Conservation (phyloP, 1,140 invertebrate species). For the Mizuhopecten yessoensis region DNA sequence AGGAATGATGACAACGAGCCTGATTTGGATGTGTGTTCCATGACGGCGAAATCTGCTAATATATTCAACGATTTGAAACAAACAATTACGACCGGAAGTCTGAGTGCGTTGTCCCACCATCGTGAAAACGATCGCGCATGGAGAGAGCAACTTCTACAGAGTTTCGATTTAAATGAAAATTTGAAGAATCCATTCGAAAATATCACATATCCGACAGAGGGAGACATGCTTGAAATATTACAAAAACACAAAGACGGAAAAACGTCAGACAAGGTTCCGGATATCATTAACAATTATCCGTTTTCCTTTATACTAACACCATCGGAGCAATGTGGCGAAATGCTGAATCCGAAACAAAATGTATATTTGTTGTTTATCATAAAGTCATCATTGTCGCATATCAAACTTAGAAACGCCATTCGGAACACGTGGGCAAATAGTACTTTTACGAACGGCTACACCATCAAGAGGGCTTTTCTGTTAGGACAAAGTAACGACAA, state of each 20-base stretch:
- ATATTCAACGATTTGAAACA: background rate
- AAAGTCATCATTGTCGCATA: background rate
- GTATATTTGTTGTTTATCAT: background rate
- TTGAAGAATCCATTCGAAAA: background rate
- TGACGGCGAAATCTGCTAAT: background rate
- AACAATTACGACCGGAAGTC: background rate
- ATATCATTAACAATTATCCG: background rate
- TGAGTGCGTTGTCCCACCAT: background rate
- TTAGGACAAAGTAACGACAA: background rate
- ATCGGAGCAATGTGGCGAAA: background rate
- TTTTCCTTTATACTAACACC: background rate
- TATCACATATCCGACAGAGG: background rate
- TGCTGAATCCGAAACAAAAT: background rate
- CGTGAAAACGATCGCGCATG: background rate
- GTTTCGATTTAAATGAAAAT: background rate
- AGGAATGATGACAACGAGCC: background rate
- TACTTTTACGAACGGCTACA: background rate
- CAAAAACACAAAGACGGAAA: background rate
- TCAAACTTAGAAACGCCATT: background rate
- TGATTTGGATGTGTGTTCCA: background rate
- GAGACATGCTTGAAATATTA: background rate
- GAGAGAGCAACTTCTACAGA: background rate
- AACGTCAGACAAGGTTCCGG: background rate
- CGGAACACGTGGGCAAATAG: background rate
- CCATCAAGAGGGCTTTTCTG: background rate